Base-by-base conservation (phyloP, 2,113 vertebrate species). In the Salvelinus alpinus region DNA sequence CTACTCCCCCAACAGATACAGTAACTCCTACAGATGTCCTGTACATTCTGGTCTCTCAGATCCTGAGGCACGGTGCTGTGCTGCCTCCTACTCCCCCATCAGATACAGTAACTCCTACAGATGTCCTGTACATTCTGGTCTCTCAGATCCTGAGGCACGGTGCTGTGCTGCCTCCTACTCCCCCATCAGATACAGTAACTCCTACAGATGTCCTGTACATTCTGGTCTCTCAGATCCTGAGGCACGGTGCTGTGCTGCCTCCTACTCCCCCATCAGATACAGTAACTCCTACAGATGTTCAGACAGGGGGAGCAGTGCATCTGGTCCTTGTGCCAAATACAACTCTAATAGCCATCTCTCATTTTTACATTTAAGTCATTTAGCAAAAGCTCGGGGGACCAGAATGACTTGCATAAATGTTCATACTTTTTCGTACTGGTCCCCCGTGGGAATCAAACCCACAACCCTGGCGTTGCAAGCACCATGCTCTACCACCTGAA, bases 11-110 rank as follows among this genome's bases (percentile, higher is more conserved):
- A 66, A 24, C 80, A 47, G 82, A 73, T 78, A 72, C 80, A 77
- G 70, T 78, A 82, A 77, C 64, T 80, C 9, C 2, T 80, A 77
- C 85, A 89, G 84, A 84, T 87, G 84, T 64, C n/a, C n/a, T n/a
- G 20, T 38, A 70, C 73, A 31, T 8, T 20, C 54, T 24, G 48
- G 70, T 14, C 70, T 22, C 24, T 16, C 18, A 54, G 12, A 7
- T 24, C 1, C 1, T 22, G 1, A 24, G 70, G 38, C 76, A 14
- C 8, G 8, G 38, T 38, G 1, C 8, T 71, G 73, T 8, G 79
- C 72, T 18, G 38, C 74, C 74, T 60, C 76, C 76, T 57, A 72
- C 54, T 44, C 64, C 24, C 57, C 54, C 64, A 66, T 29, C 80
- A 47, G 82, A 73, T 78, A 72, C 80, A 77, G 70, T 78, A 82